Evolutionary conservation across 2,113 vertebrate genomes (phyloP), one percentile per base, ranked within the genome.

Genomic region (Ornithorhynchus anatinus): DNA sequence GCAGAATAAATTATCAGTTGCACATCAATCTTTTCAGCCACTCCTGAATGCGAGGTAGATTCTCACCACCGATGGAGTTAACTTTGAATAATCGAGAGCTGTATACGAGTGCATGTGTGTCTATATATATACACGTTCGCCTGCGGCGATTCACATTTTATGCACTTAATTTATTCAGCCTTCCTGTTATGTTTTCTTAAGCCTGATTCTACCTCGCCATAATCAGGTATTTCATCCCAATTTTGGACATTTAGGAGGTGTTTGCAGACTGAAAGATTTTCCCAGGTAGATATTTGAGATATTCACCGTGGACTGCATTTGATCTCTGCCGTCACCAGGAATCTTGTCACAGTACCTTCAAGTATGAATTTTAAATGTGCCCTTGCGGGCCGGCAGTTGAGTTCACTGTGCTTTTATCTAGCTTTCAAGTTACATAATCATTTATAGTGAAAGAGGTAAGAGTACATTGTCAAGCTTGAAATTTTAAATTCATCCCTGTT

Each of bases 331-430:
- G 8, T 57, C 36, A 12, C 62, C 31, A 66, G 20, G 14, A 69
- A 39, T 79, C 75, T 69, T 79, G 2, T 29, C 32, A n/a, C n/a
- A 48, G 36, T 4, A 69, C 29, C 39, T 66, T 47, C 66, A 51
- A 58, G 64, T 23, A 10, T 59, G 15, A 5, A 23, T 33, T 71
- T 78, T 43, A 67, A 66, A 44, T 3, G 33, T 47, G 40, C 69
- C 29, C 54, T 69, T 71, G 17, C 56, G 33, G 45, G 35, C 20
- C 68, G 22, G 37, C 36, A 33, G 4, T 51, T 59, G 35, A 20
- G 15, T 0, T 0, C 25, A 10, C 52, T 25, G 13, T 72, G 19
- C 38, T 36, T 76, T 43, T 61, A 40, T 67, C 51, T 44, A 50
- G n/a, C 20, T 39, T 66, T 66, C 70, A 81, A 59, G 4, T 45